Conservation (phyloP, 2,113 vertebrate species). For the Melanocharis versteri region DNA sequence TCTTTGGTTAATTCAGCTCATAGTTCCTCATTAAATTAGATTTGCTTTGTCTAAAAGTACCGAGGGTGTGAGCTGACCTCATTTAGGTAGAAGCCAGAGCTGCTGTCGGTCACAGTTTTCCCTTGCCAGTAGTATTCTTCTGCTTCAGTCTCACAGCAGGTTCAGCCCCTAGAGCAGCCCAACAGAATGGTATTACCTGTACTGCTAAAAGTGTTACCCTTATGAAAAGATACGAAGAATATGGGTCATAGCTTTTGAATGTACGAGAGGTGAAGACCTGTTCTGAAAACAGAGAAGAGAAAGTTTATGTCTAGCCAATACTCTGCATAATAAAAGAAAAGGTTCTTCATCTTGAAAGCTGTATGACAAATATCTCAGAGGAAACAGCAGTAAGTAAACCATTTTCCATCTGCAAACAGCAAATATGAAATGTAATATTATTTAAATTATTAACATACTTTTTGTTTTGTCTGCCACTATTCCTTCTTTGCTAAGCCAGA, state of each 20-base stretch:
- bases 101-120: fast-evolving
- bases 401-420: neutral
- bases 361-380: neutral
- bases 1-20: neutral
- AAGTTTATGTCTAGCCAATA: neutral
- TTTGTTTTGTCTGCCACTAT: neutral
- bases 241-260: neutral
- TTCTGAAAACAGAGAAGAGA: neutral
- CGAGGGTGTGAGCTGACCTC: neutral
- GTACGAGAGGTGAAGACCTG: neutral
- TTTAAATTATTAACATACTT: neutral
- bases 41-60: neutral
- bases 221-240: neutral
- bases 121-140: neutral
- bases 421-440: neutral
- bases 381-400: neutral
- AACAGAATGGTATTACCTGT: neutral
- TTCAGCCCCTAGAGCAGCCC: neutral
- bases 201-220: neutral
- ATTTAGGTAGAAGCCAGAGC: neutral
- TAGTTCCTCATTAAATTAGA: neutral
- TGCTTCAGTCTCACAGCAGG: neutral
- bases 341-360: neutral
- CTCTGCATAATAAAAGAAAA: neutral
- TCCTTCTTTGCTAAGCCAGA: neutral